Evolutionary conservation across 2,113 vertebrate genomes (phyloP).

Genomic region (Gallinago paraguaiae): DNA sequence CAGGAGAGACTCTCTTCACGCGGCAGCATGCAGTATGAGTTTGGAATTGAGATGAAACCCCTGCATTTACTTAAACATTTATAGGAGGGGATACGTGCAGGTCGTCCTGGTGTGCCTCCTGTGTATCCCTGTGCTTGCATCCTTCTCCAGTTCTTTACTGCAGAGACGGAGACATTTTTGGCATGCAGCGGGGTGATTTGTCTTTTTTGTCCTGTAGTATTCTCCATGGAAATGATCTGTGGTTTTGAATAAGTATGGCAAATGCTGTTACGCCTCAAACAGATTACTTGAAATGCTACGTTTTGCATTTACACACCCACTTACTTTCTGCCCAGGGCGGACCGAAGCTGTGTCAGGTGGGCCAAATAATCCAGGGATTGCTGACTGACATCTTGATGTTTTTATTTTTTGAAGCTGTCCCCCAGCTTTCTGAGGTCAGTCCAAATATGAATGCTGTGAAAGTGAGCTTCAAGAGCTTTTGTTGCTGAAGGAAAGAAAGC

Average conservation of each 20-base stretch:
- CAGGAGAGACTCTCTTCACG: neutral
- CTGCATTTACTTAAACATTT: neutral
- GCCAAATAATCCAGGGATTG: neutral
- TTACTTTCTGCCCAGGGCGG: neutral
- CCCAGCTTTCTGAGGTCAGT: neutral
- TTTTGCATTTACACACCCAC: neutral
- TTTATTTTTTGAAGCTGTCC: neutral
- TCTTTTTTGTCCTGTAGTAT: constrained; percentile 15
- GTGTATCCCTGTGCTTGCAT: neutral
- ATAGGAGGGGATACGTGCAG: neutral
- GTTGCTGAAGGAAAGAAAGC: neutral
- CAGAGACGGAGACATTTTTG: neutral
- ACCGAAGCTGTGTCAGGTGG: neutral
- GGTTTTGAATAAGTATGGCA: neutral
- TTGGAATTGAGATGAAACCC: neutral
- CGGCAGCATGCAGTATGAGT: neutral
- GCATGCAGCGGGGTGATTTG: neutral
- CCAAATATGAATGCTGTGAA: neutral
- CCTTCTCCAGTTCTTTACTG: neutral
- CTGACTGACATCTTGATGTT: neutral
- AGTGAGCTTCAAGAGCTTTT: neutral
- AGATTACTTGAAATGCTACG: neutral
- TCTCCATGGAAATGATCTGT: neutral
- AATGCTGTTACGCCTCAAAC: neutral
- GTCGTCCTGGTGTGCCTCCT: neutral